phyloP scores from a whole-genome alignment of 2,888 invertebrate genomes.

The Liopterus haemorrhoidalis region DNA sequence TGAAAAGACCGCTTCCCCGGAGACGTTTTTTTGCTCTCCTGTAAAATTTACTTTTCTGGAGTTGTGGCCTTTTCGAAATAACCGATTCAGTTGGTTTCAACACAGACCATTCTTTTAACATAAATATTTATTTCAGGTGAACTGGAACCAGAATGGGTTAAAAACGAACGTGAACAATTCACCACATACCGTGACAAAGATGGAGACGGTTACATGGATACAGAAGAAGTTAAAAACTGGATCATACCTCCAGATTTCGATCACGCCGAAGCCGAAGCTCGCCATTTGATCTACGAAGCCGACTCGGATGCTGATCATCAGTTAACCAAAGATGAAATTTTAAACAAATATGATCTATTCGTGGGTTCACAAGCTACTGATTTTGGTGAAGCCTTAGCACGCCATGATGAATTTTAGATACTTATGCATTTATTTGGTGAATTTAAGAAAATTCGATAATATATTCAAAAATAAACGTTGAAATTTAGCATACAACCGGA shows the following conservation, averaged over 20 bases:
- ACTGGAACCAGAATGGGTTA: slow-evolving; percentile 93
- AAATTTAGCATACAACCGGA: too few relatives aligned
- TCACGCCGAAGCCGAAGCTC: slow-evolving; percentile 93
- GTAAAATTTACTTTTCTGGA: too few relatives aligned
- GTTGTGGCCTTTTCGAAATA: too few relatives aligned
- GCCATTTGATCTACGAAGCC: slow-evolving; percentile 91
- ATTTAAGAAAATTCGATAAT: too few relatives aligned
- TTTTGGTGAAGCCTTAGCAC: slow-evolving; percentile 90
- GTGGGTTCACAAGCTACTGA: slow-evolving; percentile 99
- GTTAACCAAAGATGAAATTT: slow-evolving; percentile 81
- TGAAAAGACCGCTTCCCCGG: too few relatives aligned
- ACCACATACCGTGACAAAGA: slow-evolving; percentile 73
- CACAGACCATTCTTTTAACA: too few relatives aligned
- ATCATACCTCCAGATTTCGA: slow-evolving; percentile 94
- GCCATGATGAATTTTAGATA: slow-evolving; percentile 97
- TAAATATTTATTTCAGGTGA: too few relatives aligned
- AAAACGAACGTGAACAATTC: slow-evolving; percentile 89
- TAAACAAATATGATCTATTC: slow-evolving; percentile 94
- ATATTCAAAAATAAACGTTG: too few relatives aligned
- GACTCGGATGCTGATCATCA: slow-evolving; percentile 87
- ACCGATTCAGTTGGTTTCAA: too few relatives aligned
- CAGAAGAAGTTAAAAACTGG: slow-evolving; percentile 86
- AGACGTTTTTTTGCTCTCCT: too few relatives aligned
- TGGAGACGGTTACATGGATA: slow-evolving; percentile 85
- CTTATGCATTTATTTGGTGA: too few relatives aligned